phyloP scores from a whole-genome alignment of 2,888 invertebrate genomes.

The Coleophora flavipennella region DNA sequence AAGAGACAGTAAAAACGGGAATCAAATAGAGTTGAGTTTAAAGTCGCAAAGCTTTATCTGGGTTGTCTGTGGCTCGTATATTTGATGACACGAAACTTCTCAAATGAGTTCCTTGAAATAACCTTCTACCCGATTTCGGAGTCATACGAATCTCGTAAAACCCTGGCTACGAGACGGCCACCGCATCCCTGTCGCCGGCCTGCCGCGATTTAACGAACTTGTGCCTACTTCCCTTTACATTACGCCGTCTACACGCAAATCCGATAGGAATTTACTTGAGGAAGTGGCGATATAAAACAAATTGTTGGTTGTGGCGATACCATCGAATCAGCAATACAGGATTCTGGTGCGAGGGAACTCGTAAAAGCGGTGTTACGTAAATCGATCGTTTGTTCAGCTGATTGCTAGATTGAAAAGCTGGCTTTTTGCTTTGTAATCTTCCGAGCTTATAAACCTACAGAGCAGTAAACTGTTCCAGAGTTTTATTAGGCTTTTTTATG shows the following conservation, averaged over 20 bases:
- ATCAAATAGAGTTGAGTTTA: slow-evolving; percentile 21
- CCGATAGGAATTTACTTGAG: slow-evolving; percentile 36
- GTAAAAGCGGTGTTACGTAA: slow-evolving; percentile 50
- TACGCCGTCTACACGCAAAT: slow-evolving; percentile 55
- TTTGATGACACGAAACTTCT: slow-evolving; percentile 56
- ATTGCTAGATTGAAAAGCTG: slow-evolving; percentile 53
- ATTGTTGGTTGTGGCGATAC: slow-evolving; percentile 39
- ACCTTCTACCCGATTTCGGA: slow-evolving; percentile 45
- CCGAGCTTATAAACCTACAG: slow-evolving; percentile 8
- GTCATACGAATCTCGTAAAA: slow-evolving; percentile 63
- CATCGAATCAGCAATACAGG: slow-evolving; percentile 27
- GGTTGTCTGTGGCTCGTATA: slow-evolving; percentile 34
- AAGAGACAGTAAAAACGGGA: slow-evolving; percentile 18
- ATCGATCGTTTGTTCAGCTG: slow-evolving; percentile 58
- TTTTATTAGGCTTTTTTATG: slow-evolving; percentile 1
- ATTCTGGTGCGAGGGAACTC: slow-evolving; percentile 34
- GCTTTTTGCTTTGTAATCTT: slow-evolving; percentile 44
- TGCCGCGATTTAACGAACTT: slow-evolving; percentile 52
- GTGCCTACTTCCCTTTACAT: slow-evolving; percentile 53
- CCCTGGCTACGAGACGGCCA: slow-evolving; percentile 36
- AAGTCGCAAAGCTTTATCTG: slow-evolving; percentile 26
- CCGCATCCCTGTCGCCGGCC: slow-evolving; percentile 40
- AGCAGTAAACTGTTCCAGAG: not conserved
- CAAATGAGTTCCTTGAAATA: slow-evolving; percentile 52
- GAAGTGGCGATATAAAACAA: slow-evolving; percentile 46